Evolutionary conservation across 2,888 invertebrate species (phyloP), one percentile per base, ranked within the genome.

Genomic region (Taenaris catops): DNA sequence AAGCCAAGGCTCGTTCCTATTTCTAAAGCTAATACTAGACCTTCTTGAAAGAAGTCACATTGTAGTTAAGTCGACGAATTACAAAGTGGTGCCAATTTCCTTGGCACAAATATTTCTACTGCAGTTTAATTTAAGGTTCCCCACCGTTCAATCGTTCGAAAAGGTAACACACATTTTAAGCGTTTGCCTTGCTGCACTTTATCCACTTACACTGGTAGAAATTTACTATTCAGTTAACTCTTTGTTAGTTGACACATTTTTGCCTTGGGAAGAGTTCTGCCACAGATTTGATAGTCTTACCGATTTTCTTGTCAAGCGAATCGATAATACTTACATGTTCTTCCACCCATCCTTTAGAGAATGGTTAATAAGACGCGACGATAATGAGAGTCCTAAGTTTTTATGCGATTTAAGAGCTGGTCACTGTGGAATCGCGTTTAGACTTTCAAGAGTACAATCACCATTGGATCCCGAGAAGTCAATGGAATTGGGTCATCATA

Each of bases 271-370:
- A 38, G 97, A 97, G 51, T 97, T 98, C 68, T 88, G 95, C 48
- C 93, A 94, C 63, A 89, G 96, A 63, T 95, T 98, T 64, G 94
- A 96, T 60, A 87, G 93, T 43, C 89, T 98, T 16, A 91, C 94
- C 32, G 96, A 96, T 28, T 95, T 98, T 59, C 88, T 99, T 8
- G 94, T 97, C 35, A 95, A 95, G 70, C 90, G 97, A 31, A 89
- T 94, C 56, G 98, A 98, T 74, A 95, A 95, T 69, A 96, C 97
- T 0, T 97, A 95, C 80, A 97, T 98, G 96, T 97, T 98, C 78
- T 97, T 98, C 80, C 98, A 99, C 71, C 97, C 98, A 0, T 96
- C 97, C 2, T 96, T 99, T 83, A 94, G 98, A 88, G 98, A 99
- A 87, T 99, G 98, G 98, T 88, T 98, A 44, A 93, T 95, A 47